Percentiles rank a stretch among this genome's conserved stretches.
phyloP scores from a whole-genome alignment of 2,113 vertebrate species.

The Caranx ignobilis region DNA sequence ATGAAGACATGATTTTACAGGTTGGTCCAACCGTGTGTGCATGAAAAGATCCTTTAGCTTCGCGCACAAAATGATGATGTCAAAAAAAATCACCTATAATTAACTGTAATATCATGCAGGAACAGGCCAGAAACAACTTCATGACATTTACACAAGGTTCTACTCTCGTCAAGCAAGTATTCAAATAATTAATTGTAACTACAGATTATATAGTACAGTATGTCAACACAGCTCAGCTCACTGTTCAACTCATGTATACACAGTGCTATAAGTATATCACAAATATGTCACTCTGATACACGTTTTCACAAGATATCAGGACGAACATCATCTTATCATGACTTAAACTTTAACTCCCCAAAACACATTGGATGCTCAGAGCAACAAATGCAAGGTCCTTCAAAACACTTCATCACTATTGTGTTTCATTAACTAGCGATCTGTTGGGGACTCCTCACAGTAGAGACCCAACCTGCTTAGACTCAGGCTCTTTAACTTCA shows the following conservation, averaged over 20 bases:
- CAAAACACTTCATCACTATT: conserved; percentile 13
- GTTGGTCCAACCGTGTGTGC: too few species aligned
- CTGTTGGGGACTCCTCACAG: conserved; percentile 20
- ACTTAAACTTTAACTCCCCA: too few species aligned
- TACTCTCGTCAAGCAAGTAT: conserved; percentile 6
- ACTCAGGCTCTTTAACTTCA: conserved; percentile 56
- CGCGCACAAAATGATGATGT: too few species aligned
- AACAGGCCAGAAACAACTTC: neutral
- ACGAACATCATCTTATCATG: too few species aligned
- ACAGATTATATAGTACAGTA: neutral
- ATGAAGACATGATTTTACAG: too few species aligned
- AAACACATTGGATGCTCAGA: neutral
- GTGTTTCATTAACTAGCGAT: conserved; percentile 29
- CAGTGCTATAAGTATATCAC: too few species aligned
- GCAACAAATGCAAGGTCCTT: neutral
- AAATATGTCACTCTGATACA: too few species aligned
- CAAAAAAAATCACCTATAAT: too few species aligned
- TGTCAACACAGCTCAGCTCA: too few species aligned
- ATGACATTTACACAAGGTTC: neutral
- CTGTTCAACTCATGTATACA: too few species aligned
- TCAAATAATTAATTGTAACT: neutral
- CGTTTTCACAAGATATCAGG: too few species aligned
- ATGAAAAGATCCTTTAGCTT: too few species aligned
- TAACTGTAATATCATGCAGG: neutral
- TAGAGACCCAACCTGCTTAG: conserved; percentile 34